These are phyloP conservation scores for Xestia rhomboidea DNA, from an alignment of 2,888 invertebrate species.

Conservation along the genomic window DNA sequence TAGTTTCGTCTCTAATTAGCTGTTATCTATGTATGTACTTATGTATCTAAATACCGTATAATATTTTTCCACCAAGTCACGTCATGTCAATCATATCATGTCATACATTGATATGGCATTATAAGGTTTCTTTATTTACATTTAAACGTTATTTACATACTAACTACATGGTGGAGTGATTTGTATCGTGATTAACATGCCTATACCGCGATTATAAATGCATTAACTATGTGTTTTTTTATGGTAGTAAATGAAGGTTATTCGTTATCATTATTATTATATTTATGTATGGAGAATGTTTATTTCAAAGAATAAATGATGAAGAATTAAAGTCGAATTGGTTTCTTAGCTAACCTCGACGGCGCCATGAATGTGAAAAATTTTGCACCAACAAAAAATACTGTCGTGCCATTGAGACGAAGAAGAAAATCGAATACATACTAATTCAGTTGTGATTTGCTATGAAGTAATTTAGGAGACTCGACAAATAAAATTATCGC, in stretches of 20 bases:
- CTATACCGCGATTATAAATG: slow-evolving; percentile 41
- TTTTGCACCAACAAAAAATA: background rate
- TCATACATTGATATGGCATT: slow-evolving; percentile 4
- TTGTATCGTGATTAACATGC: slow-evolving; percentile 2
- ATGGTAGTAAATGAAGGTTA: slow-evolving; percentile 8
- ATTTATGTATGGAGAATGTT: background rate
- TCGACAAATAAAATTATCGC: background rate
- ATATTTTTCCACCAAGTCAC: slow-evolving; percentile 6
- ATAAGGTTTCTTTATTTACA: slow-evolving; percentile 39
- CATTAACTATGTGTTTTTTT: slow-evolving; percentile 22
- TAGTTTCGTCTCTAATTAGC: background rate
- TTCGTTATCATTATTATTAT: background rate
- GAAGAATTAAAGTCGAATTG: background rate
- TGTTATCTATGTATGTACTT: background rate
- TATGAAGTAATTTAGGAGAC: background rate
- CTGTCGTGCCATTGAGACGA: fast-evolving
- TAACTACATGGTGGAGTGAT: slow-evolving; percentile 20
- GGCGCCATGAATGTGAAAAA: background rate
- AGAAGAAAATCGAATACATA: background rate
- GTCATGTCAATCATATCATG: slow-evolving; percentile 20
- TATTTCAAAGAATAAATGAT: background rate
- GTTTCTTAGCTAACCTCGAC: background rate
- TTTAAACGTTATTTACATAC: slow-evolving; percentile 35
- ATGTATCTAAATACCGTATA: background rate
- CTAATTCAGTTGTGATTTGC: background rate